phyloP scores from a whole-genome alignment of 2,888 invertebrate species.

The Erebia aethiops region DNA sequence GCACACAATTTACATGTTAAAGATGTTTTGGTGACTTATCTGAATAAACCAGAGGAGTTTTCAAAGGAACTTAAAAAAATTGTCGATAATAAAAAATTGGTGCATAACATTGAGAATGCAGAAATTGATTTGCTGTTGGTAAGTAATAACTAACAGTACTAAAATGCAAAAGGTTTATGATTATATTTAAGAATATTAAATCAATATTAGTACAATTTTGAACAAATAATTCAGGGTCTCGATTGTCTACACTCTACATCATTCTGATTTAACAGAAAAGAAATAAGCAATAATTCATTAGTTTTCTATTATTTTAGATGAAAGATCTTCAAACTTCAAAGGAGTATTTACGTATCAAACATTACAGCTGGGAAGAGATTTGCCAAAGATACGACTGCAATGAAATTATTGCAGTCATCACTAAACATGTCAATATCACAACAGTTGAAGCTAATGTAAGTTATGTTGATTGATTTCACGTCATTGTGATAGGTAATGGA shows the following conservation, averaged over 20 bases:
- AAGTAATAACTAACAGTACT: constrained; percentile 39
- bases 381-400: constrained; percentile 58
- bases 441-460: constrained; percentile 56
- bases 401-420: constrained; percentile 47
- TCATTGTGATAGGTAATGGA: neutral
- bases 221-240: too few species aligned
- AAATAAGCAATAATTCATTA: neutral
- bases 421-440: constrained; percentile 52
- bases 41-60: constrained; percentile 44
- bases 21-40: constrained; percentile 52
- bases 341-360: constrained; percentile 44
- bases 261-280: neutral
- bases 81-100: constrained; percentile 43
- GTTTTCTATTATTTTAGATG: constrained; percentile 46
- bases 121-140: constrained; percentile 62
- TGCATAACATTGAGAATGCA: constrained; percentile 51
- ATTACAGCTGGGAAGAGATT: constrained; percentile 49
- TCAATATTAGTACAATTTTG: too few species aligned
- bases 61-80: constrained; percentile 43
- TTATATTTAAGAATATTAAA: constrained; percentile 1
- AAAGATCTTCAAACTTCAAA: constrained; percentile 40
- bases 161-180: neutral
- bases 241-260: too few species aligned
- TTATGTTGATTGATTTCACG: constrained; percentile 20
- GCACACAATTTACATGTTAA: constrained; percentile 58